A percentile compares a stretch with the other conserved stretches of the same genome.
Conservation (phyloP, 2,113 vertebrate genomes). For the Pluvialis apricaria region DNA sequence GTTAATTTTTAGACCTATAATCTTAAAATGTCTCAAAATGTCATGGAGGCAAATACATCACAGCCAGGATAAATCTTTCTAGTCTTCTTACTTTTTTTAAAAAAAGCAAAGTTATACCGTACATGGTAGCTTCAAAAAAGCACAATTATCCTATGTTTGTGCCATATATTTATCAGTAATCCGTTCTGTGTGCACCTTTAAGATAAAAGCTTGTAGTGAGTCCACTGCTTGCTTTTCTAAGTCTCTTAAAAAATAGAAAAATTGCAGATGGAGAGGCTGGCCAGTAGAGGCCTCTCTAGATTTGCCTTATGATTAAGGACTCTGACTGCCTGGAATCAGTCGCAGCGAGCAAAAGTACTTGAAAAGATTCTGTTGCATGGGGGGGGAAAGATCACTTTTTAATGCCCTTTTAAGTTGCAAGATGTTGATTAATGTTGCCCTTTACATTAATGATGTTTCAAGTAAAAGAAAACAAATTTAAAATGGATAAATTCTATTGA, state of each 20-base stretch:
- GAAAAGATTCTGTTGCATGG: slow-evolving; percentile 75
- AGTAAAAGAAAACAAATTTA: slow-evolving; percentile 89
- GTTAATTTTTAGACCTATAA: slow-evolving; percentile 47
- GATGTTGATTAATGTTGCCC: slow-evolving; percentile 87
- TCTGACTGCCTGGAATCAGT: slow-evolving; percentile 30
- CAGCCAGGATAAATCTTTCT: slow-evolving; percentile 41
- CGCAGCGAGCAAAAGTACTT: slow-evolving; percentile 71
- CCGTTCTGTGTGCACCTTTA: slow-evolving; percentile 45
- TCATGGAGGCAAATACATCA: slow-evolving; percentile 16
- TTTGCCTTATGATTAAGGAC: slow-evolving; percentile 74
- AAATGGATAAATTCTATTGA: slow-evolving; percentile 87
- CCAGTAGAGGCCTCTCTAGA: slow-evolving; percentile 98
- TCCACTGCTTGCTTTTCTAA: not conserved
- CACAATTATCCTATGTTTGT: slow-evolving; percentile 23
- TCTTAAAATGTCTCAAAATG: slow-evolving; percentile 45
- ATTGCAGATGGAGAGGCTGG: slow-evolving; percentile 63
- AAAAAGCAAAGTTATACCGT: not conserved
- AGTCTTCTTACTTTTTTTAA: slow-evolving; percentile 11
- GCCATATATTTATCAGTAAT: slow-evolving; percentile 6
- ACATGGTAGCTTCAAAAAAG: slow-evolving; percentile 24
- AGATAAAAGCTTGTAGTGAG: slow-evolving; percentile 32
- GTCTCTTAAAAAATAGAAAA: slow-evolving; percentile 7
- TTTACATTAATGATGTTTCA: slow-evolving; percentile 86
- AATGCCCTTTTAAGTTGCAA: slow-evolving; percentile 83
- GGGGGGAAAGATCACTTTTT: slow-evolving; percentile 77